Evolutionary conservation across 2,888 invertebrate species (phyloP).

Genomic region (Meganola albula): DNA sequence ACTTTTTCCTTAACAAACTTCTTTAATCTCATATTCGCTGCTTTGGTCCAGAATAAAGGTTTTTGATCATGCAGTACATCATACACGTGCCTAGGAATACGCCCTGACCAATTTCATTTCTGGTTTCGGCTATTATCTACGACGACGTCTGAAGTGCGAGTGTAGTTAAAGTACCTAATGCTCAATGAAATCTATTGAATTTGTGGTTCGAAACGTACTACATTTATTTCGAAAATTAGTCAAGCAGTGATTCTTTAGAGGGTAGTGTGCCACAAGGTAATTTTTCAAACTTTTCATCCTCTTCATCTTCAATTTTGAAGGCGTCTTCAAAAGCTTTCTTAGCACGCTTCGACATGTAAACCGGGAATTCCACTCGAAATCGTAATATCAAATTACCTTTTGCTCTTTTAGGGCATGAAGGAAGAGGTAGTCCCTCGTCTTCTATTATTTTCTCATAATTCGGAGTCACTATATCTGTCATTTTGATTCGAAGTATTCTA

Average conservation of each 20-base stretch:
- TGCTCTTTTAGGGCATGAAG: conserved; percentile 76
- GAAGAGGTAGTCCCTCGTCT: conserved; percentile 85
- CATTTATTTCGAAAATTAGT: too few species aligned
- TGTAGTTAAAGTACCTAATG: too few species aligned
- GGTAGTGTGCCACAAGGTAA: conserved; percentile 56
- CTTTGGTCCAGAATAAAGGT: neutral
- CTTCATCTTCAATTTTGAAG: conserved; percentile 51
- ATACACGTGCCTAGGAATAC: neutral
- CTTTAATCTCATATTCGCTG: neutral
- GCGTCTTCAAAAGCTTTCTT: conserved; percentile 61
- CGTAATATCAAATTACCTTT: conserved; percentile 84
- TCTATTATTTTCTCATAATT: conserved; percentile 82
- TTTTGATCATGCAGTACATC: neutral
- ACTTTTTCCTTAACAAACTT: neutral
- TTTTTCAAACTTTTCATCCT: conserved; percentile 53
- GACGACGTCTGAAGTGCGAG: too few species aligned
- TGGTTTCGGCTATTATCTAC: too few species aligned
- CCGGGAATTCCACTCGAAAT: conserved; percentile 75
- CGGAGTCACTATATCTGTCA: conserved; percentile 84
- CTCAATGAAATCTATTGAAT: too few species aligned
- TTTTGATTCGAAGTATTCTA: conserved; percentile 80
- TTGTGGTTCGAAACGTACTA: too few species aligned
- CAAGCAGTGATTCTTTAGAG: conserved; percentile 10
- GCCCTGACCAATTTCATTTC: too few species aligned
- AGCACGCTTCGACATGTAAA: conserved; percentile 60